Percentiles rank a stretch among this genome's conserved stretches.
These are phyloP conservation scores for Priocnemis perturbator DNA, from an alignment of 2,888 invertebrate genomes.

Conservation along the genomic window DNA sequence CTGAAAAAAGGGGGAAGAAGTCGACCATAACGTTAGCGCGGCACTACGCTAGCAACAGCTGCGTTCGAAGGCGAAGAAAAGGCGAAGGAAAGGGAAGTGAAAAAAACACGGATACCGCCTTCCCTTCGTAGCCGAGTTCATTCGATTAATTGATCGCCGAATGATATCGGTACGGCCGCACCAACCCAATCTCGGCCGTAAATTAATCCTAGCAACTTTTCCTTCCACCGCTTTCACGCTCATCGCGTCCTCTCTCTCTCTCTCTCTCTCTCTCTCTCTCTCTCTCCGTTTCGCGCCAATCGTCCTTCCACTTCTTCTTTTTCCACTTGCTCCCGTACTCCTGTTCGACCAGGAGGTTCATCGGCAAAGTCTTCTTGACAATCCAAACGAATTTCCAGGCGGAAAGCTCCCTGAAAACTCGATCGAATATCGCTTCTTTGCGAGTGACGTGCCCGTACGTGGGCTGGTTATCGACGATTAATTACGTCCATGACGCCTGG, in stretches of 20 bases:
- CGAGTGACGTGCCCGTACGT: slow-evolving; percentile 16
- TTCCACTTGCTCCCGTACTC: slow-evolving; percentile 14
- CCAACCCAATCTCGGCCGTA: slow-evolving; percentile 36
- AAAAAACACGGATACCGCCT: slow-evolving; percentile 10
- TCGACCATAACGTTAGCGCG: slow-evolving; percentile 24
- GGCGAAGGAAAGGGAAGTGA: slow-evolving; percentile 6
- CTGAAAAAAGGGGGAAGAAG: slow-evolving; percentile 20
- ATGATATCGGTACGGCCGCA: slow-evolving; percentile 43
- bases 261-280: neutral
- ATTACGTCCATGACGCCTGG: slow-evolving; percentile 15
- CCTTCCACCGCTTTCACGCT: slow-evolving; percentile 1
- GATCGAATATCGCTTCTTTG: slow-evolving; percentile 32
- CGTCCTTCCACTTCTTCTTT: slow-evolving; percentile 6
- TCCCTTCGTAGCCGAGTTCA: slow-evolving; percentile 25
- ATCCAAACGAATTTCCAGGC: slow-evolving; percentile 18
- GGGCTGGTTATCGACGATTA: slow-evolving; percentile 36
- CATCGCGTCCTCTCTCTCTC: neutral
- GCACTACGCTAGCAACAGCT: slow-evolving; percentile 39
- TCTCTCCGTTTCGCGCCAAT: neutral
- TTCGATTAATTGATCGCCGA: slow-evolving; percentile 50
- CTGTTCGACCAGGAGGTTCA: slow-evolving; percentile 12
- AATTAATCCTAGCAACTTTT: slow-evolving; percentile 46
- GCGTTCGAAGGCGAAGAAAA: slow-evolving; percentile 26
- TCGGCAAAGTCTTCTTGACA: slow-evolving; percentile 14
- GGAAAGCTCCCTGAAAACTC: slow-evolving; percentile 20